phyloP scores from a whole-genome alignment of 2,888 invertebrate species.

The Idaea straminata region DNA sequence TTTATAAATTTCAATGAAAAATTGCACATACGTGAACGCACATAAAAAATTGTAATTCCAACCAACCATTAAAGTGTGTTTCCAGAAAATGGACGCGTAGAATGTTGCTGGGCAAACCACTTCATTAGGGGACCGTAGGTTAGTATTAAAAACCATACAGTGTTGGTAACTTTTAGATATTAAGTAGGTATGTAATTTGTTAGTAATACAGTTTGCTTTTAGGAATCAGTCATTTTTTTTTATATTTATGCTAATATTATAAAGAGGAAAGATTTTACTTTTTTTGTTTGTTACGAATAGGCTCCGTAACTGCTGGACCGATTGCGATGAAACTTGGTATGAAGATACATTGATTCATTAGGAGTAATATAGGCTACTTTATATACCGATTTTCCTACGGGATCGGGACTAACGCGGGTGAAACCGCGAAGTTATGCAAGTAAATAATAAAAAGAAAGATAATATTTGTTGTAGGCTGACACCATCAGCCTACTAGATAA shows the following conservation, averaged over 20 bases:
- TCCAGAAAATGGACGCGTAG: conserved; percentile 66
- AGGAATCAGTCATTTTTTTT: not conserved
- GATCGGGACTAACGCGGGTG: too few species aligned
- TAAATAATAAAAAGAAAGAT: too few species aligned
- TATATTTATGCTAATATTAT: too few species aligned
- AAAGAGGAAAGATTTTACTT: too few species aligned
- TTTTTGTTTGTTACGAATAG: too few species aligned
- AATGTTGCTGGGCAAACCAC: conserved; percentile 62
- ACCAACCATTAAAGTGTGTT: conserved; percentile 61
- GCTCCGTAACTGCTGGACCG: too few species aligned
- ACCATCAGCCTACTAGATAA: not conserved
- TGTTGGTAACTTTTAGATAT: conserved; percentile 10
- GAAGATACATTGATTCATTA: too few species aligned
- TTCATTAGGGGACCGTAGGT: conserved; percentile 54
- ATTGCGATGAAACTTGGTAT: too few species aligned
- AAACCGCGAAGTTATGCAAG: too few species aligned
- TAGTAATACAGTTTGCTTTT: not conserved
- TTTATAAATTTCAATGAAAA: conserved; percentile 73
- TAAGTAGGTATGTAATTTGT: not conserved
- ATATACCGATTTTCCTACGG: too few species aligned
- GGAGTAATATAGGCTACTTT: too few species aligned
- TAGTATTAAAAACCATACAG: conserved; percentile 13
- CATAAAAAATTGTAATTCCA: conserved; percentile 65
- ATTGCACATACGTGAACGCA: conserved; percentile 56
- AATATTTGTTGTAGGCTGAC: not conserved